A percentile compares a stretch with the other conserved stretches of the same genome.
phyloP scores from a whole-genome alignment of 1,140 invertebrate species.

The Euura saliciscinereae region DNA sequence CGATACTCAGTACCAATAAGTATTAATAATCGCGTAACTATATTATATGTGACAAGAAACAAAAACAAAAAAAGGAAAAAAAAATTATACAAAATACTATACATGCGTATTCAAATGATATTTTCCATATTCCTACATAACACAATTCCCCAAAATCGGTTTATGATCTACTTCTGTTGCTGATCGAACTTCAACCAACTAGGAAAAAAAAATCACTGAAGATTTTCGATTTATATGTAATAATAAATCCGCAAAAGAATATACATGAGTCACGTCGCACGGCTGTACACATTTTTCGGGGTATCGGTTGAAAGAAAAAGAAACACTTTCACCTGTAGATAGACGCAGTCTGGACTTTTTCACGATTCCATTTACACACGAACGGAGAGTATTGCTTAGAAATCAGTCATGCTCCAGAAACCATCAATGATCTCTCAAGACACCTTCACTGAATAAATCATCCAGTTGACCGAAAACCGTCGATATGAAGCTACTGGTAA shows the following conservation, averaged over 20 bases:
- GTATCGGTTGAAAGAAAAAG: not conserved
- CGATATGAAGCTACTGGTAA: not conserved
- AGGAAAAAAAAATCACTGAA: too few relatives aligned
- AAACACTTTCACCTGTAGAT: not conserved
- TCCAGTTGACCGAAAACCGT: not conserved
- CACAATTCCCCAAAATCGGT: too few relatives aligned
- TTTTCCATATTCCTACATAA: not conserved
- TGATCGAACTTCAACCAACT: too few relatives aligned
- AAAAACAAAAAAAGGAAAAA: not conserved
- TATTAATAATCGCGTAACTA: not conserved
- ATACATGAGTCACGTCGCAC: not conserved
- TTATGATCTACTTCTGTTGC: too few relatives aligned
- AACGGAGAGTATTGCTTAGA: not conserved
- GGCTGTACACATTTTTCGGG: not conserved
- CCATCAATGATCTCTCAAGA: not conserved
- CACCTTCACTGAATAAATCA: not conserved
- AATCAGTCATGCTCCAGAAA: constrained; percentile 1
- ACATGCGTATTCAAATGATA: not conserved
- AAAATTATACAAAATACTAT: not conserved
- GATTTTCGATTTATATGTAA: too few relatives aligned
- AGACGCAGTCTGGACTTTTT: not conserved
- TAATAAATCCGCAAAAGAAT: too few relatives aligned
- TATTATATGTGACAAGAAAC: not conserved
- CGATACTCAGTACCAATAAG: not conserved
- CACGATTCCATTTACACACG: not conserved